phyloP scores from a whole-genome alignment of 2,888 invertebrate species.

The Habrosyne pyritoides region DNA sequence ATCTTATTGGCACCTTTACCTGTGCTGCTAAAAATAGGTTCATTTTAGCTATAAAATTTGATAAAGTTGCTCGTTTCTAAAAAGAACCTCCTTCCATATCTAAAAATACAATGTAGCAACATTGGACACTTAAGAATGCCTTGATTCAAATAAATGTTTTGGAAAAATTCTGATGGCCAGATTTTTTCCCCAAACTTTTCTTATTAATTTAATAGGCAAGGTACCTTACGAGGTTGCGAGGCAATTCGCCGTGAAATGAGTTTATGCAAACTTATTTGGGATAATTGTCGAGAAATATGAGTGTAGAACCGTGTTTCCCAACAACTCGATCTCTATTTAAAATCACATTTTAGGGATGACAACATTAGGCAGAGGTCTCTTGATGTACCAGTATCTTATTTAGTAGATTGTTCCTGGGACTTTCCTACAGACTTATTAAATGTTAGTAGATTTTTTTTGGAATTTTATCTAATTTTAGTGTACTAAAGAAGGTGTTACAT shows the following conservation, averaged over 20 bases:
- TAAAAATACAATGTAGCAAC: background rate
- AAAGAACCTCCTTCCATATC: background rate
- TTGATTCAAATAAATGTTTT: constrained; percentile 9
- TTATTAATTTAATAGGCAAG: constrained; percentile 53
- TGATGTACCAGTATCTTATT: too few relatives aligned
- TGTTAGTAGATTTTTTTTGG: too few relatives aligned
- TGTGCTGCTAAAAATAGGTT: background rate
- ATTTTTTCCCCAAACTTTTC: constrained; percentile 42
- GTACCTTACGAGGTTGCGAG: constrained; percentile 35
- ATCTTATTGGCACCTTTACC: too few relatives aligned
- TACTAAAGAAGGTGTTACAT: too few relatives aligned
- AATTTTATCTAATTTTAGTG: too few relatives aligned
- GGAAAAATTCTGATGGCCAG: constrained; percentile 13
- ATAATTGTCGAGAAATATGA: constrained; percentile 54
- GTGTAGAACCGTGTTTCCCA: constrained; percentile 37
- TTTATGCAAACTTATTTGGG: constrained; percentile 54
- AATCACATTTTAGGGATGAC: constrained; percentile 11
- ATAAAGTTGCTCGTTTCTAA: background rate
- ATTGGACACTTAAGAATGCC: background rate
- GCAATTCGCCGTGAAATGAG: constrained; percentile 54
- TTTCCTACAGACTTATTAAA: too few relatives aligned
- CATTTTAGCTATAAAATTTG: background rate
- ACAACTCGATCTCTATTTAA: constrained; percentile 18
- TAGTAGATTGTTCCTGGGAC: too few relatives aligned
- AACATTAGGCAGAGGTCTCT: too few relatives aligned